Percentiles rank a stretch among this genome's conserved stretches.
Evolutionary conservation across 2,888 invertebrate genomes (phyloP).

Genomic region (Phragmatobia fuliginosa): DNA sequence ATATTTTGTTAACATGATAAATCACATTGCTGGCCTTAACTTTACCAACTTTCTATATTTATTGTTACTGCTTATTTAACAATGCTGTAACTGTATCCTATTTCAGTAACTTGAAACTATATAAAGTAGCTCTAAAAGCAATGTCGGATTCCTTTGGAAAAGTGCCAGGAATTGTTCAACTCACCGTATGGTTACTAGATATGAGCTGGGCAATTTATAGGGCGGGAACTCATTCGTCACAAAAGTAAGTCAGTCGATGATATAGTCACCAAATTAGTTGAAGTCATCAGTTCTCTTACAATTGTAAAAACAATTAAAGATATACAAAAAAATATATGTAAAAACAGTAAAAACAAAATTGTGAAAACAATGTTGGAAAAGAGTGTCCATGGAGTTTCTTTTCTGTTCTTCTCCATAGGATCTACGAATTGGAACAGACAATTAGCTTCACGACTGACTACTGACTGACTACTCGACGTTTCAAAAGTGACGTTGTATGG

Average conservation of each 20-base stretch:
- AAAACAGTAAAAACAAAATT: too few species aligned
- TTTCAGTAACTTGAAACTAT: constrained; percentile 15
- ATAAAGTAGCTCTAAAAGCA: constrained; percentile 22
- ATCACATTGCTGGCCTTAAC: neutral
- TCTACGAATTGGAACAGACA: too few species aligned
- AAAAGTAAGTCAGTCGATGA: neutral
- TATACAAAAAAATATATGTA: too few species aligned
- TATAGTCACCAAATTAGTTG: neutral
- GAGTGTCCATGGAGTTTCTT: too few species aligned
- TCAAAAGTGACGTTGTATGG: too few species aligned
- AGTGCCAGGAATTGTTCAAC: constrained; percentile 26
- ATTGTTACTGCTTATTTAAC: neutral
- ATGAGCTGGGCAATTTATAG: neutral
- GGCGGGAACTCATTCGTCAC: neutral
- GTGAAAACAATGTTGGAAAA: too few species aligned
- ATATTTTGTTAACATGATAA: neutral
- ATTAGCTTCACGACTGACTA: too few species aligned
- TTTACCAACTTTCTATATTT: neutral
- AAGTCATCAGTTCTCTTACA: neutral
- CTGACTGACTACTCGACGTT: too few species aligned
- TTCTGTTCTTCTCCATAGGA: too few species aligned
- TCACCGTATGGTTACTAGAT: constrained; percentile 12
- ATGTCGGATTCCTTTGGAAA: constrained; percentile 24
- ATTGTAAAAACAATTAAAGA: too few species aligned
- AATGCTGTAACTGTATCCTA: constrained; percentile 1